Evolutionary conservation across 2,888 invertebrate species (phyloP).

Genomic region (Hydroisotoma schaefferi): DNA sequence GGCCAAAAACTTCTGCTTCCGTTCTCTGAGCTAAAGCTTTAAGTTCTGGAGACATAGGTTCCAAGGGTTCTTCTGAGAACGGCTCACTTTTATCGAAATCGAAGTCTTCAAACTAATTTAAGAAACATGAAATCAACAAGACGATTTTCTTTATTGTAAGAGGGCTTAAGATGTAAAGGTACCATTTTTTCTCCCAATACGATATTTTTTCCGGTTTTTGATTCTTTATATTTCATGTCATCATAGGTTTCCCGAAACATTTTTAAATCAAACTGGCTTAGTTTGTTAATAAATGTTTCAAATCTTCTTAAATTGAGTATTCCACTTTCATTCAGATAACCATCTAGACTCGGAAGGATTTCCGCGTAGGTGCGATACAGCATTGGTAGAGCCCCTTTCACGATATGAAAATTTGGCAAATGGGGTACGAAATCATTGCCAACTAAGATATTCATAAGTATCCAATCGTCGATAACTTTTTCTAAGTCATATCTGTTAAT

Average conservation of each 20-base stretch:
- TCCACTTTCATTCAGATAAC: constrained; percentile 90
- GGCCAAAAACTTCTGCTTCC: constrained; percentile 58
- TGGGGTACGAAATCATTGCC: constrained; percentile 98
- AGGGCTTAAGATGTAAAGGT: constrained; percentile 1
- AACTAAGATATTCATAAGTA: constrained; percentile 92
- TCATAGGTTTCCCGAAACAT: constrained; percentile 72
- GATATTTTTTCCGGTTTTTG: constrained; percentile 67
- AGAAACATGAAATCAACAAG: constrained; percentile 8
- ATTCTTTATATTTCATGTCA: constrained; percentile 78
- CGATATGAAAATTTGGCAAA: constrained; percentile 90
- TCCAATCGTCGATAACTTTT: constrained; percentile 93
- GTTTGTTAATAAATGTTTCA: constrained; percentile 71
- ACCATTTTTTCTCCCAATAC: constrained; percentile 48
- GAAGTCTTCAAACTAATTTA: constrained; percentile 39
- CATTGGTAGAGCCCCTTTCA: constrained; percentile 79
- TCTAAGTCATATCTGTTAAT: constrained; percentile 68
- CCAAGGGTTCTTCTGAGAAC: constrained; percentile 39
- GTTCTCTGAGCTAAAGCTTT: constrained; percentile 63
- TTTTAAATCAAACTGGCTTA: constrained; percentile 69
- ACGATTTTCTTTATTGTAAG: not conserved
- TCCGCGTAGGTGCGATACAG: constrained; percentile 84
- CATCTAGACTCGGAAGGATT: constrained; percentile 78
- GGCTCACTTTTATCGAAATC: constrained; percentile 38
- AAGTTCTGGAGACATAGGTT: constrained; percentile 55
- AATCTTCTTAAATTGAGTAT: constrained; percentile 76